These are phyloP conservation scores for Hypercompe scribonia DNA, from an alignment of 2,888 invertebrate genomes.

Conservation along the genomic window DNA sequence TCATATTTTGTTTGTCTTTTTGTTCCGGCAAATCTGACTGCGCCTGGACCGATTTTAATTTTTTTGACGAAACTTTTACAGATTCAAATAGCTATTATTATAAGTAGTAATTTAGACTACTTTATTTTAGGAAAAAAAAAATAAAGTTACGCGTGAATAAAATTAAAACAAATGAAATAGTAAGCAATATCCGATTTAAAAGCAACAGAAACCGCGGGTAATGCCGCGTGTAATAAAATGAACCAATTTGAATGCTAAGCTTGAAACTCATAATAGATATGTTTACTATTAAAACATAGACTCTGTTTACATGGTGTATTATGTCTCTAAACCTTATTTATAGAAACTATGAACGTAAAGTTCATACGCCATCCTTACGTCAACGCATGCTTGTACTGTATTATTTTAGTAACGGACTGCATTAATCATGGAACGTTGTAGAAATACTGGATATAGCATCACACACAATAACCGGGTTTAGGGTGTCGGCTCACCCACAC, in stretches of 20 bases:
- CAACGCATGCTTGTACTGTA: slow-evolving; percentile 49
- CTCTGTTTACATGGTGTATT: background rate
- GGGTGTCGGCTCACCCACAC: slow-evolving; percentile 69
- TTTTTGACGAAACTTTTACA: too few relatives aligned
- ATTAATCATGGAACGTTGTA: slow-evolving; percentile 47
- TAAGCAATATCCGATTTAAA: too few relatives aligned
- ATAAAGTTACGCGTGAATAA: too few relatives aligned
- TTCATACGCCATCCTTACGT: slow-evolving; percentile 47
- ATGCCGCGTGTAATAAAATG: too few relatives aligned
- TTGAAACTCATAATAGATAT: background rate
- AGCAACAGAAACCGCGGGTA: too few relatives aligned
- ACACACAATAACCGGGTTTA: slow-evolving; percentile 66
- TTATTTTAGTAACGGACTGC: slow-evolving; percentile 54
- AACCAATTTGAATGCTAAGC: background rate
- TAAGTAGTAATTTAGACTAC: too few relatives aligned
- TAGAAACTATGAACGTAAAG: slow-evolving; percentile 39
- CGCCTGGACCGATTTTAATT: too few relatives aligned
- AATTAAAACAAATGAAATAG: too few relatives aligned
- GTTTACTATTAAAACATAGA: background rate
- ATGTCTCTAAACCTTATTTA: slow-evolving; percentile 30
- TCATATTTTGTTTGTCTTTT: too few relatives aligned
- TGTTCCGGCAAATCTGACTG: too few relatives aligned
- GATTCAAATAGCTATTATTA: too few relatives aligned
- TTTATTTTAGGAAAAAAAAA: too few relatives aligned
- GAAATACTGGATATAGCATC: slow-evolving; percentile 29